These are phyloP conservation scores for Scomber colias DNA, from an alignment of 2,113 vertebrate genomes.

Conservation along the genomic window DNA sequence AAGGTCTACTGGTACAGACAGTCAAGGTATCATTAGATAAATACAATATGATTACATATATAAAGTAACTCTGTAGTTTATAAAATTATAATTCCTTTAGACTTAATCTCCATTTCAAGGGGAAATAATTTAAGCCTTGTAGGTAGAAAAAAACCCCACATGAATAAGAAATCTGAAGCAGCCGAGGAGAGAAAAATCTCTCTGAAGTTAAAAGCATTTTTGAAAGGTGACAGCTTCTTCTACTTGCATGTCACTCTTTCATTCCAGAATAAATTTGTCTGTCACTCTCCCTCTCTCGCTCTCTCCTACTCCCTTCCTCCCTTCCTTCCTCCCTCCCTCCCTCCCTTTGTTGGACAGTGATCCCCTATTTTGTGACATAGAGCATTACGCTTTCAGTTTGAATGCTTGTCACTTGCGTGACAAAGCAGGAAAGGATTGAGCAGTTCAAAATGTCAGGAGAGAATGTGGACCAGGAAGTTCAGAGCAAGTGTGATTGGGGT, in stretches of 20 bases:
- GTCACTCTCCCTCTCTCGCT: conserved; percentile 43
- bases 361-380: conserved; percentile 62
- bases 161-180: conserved; percentile 29
- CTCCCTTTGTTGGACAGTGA: conserved; percentile 63
- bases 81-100: not conserved
- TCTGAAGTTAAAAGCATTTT: conserved; percentile 57
- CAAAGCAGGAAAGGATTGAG: conserved; percentile 66
- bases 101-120: conserved; percentile 26
- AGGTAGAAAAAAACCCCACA: conserved; percentile 10
- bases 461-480: conserved; percentile 33
- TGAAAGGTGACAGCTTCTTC: conserved; percentile 60
- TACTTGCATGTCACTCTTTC: conserved; percentile 52
- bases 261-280: conserved; percentile 66
- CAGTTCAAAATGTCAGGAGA: conserved; percentile 68
- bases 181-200: not conserved
- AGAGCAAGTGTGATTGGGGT: conserved; percentile 26
- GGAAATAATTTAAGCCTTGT: conserved; percentile 10
- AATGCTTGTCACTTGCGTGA: conserved; percentile 69
- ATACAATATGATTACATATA: not conserved
- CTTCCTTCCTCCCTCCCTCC: conserved; percentile 6
- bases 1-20: not conserved
- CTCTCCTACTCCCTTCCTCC: not conserved
- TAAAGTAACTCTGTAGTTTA: not conserved
- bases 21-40: not conserved
- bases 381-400: conserved; percentile 62